phyloP scores from a whole-genome alignment of 2,888 invertebrate genomes.

The Pyrrhopygopsis socrates region DNA sequence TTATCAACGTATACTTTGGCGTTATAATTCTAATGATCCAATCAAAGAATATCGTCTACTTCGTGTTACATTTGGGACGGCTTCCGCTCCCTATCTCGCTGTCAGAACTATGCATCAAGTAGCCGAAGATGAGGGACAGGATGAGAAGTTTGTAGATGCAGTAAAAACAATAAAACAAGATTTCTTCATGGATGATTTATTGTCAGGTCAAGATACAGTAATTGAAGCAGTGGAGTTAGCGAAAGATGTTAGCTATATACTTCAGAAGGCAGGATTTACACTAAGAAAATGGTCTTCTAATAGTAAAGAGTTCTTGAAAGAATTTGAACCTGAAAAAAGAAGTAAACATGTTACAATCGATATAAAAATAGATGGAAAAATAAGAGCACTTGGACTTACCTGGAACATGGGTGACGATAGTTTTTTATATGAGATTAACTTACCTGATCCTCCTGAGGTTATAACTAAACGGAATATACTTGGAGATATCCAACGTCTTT shows the following conservation, averaged over 20 bases:
- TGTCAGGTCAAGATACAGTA: slow-evolving; percentile 18
- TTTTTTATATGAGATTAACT: slow-evolving; percentile 19
- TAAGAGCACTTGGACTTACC: slow-evolving; percentile 32
- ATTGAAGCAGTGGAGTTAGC: slow-evolving; percentile 44
- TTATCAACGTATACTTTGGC: slow-evolving; percentile 80
- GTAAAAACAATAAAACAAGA: slow-evolving; percentile 47
- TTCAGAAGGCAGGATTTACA: slow-evolving; percentile 43
- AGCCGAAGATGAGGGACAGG: slow-evolving; percentile 65
- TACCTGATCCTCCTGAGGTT: slow-evolving; percentile 12
- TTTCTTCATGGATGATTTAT: slow-evolving; percentile 58
- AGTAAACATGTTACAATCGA: slow-evolving; percentile 5
- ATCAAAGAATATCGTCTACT: not conserved
- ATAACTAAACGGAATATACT: slow-evolving; percentile 39
- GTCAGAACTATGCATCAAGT: slow-evolving; percentile 83
- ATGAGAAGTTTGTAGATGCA: not conserved
- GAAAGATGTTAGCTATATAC: slow-evolving; percentile 29
- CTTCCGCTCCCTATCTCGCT: slow-evolving; percentile 83
- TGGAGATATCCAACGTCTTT: slow-evolving; percentile 23
- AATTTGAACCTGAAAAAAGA: slow-evolving; percentile 21
- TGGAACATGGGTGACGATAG: slow-evolving; percentile 36
- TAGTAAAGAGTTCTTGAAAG: slow-evolving; percentile 45
- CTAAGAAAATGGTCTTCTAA: slow-evolving; percentile 76
- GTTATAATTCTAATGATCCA: slow-evolving; percentile 20
- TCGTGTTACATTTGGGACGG: not conserved
- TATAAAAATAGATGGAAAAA: slow-evolving; percentile 18